A percentile compares a stretch with the other conserved stretches of the same genome.
Conservation (phyloP, 2,888 invertebrate genomes). For the Ecdyonurus torrentis region DNA sequence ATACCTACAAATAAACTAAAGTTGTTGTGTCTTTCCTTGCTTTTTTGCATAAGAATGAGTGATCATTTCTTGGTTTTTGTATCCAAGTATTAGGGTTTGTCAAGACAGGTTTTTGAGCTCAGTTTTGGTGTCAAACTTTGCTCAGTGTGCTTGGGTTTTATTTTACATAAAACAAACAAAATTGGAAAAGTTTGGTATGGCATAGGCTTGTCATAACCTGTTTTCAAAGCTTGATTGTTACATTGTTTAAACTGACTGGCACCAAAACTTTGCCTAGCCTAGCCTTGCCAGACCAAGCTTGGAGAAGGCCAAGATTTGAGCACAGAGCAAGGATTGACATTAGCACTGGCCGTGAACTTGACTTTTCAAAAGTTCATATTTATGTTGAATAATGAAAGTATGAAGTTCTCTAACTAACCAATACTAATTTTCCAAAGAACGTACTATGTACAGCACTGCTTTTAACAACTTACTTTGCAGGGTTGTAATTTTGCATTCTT, state of each 20-base stretch:
- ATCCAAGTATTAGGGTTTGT: conserved; percentile 13
- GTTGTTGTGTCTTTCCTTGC: conserved; percentile 20
- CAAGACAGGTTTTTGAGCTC: conserved; percentile 16
- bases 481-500: too few relatives aligned
- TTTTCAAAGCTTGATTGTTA: conserved; percentile 8
- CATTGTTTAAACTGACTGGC: conserved; percentile 24
- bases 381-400: too few relatives aligned
- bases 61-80: conserved; percentile 13
- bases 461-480: too few relatives aligned
- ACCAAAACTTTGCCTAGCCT: conserved; percentile 44
- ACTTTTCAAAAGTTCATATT: too few relatives aligned
- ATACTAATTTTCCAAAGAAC: too few relatives aligned
- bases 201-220: conserved; percentile 29
- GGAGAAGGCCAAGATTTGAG: conserved; percentile 42
- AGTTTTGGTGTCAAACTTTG: conserved; percentile 33
- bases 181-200: conserved; percentile 32
- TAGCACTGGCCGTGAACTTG: background rate
- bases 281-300: conserved; percentile 57
- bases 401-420: too few relatives aligned
- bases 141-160: conserved; percentile 32
- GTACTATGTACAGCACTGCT: too few relatives aligned
- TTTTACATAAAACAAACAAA: too few relatives aligned
- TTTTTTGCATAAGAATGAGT: conserved; percentile 1
- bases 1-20: too few relatives aligned
- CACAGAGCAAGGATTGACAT: conserved; percentile 23